These are phyloP conservation scores for Carassius gibelio DNA, from an alignment of 2,113 vertebrate genomes.

Conservation along the genomic window DNA sequence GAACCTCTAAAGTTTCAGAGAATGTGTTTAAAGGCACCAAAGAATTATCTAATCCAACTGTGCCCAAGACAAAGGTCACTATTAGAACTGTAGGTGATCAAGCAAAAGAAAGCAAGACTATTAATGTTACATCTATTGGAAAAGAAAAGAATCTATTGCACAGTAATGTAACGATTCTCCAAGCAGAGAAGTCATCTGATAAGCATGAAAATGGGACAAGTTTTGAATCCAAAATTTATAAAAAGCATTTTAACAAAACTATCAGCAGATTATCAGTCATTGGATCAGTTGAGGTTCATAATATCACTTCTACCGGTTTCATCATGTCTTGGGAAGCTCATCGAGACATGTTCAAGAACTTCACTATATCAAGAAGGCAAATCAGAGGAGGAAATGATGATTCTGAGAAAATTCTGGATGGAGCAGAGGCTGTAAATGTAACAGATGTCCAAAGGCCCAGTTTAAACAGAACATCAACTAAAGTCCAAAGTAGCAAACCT, in stretches of 20 bases:
- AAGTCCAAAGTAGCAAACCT: slow-evolving; percentile 56
- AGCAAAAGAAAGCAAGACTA: slow-evolving; percentile 52
- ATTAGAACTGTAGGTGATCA: slow-evolving; percentile 59
- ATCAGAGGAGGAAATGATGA: slow-evolving; percentile 57
- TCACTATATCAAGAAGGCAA: slow-evolving; percentile 73
- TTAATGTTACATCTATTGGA: slow-evolving; percentile 51
- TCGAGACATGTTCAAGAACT: slow-evolving; percentile 79
- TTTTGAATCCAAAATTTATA: slow-evolving; percentile 25
- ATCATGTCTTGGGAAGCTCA: slow-evolving; percentile 77
- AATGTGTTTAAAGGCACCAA: slow-evolving; percentile 51
- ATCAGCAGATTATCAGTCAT: slow-evolving; percentile 59
- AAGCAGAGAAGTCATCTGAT: not conserved
- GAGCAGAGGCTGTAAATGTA: slow-evolving; percentile 50
- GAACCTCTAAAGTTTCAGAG: slow-evolving; percentile 57
- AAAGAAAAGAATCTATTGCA: slow-evolving; percentile 49
- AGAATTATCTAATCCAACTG: slow-evolving; percentile 41
- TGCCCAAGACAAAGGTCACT: slow-evolving; percentile 7
- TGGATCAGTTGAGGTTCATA: slow-evolving; percentile 66
- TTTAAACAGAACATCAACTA: slow-evolving; percentile 58
- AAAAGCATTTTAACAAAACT: slow-evolving; percentile 55
- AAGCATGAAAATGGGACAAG: slow-evolving; percentile 32
- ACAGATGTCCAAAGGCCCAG: slow-evolving; percentile 55
- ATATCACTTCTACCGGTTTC: slow-evolving; percentile 71
- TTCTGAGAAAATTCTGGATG: slow-evolving; percentile 59
- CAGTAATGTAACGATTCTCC: not conserved